Conservation (phyloP, 2,113 vertebrate genomes). For the Papio anubis region DNA sequence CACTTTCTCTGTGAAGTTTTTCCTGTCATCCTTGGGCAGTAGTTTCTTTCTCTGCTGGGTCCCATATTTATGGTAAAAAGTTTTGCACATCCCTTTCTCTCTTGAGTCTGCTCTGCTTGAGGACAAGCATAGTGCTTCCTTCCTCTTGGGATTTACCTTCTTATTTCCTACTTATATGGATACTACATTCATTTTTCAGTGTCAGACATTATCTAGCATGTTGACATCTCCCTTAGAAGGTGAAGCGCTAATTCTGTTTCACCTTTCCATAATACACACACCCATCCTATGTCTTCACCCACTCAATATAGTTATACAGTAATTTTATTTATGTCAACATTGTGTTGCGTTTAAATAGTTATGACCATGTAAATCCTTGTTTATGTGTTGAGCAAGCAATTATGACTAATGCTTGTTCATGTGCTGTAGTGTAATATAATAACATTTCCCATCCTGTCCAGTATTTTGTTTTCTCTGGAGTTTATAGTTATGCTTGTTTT, state of each 20-base stretch:
- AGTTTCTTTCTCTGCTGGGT: not conserved
- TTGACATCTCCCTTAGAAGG: not conserved
- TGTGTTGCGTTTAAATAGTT: slow-evolving; percentile 23
- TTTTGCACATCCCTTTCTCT: not conserved
- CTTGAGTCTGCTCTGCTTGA: not conserved
- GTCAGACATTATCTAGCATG: not conserved
- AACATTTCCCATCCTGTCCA: not conserved
- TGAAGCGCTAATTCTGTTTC: not conserved
- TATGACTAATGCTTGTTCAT: no score
- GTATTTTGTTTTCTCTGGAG: not conserved
- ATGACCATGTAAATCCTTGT: not conserved
- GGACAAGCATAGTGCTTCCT: not conserved
- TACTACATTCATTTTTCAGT: not conserved
- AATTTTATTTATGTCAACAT: slow-evolving; percentile 4
- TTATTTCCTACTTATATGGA: not conserved
- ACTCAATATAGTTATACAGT: not conserved
- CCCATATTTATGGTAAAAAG: not conserved
- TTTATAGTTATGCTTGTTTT: slow-evolving; percentile 11
- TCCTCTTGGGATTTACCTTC: not conserved
- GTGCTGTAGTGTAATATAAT: not conserved
- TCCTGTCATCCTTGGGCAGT: not conserved
- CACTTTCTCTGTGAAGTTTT: not conserved
- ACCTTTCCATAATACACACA: not conserved
- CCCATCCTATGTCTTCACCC: not conserved
- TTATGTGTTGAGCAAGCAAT: not conserved